Evolutionary conservation across 2,888 invertebrate species (phyloP).

Genomic region (Ophioninae sp.): DNA sequence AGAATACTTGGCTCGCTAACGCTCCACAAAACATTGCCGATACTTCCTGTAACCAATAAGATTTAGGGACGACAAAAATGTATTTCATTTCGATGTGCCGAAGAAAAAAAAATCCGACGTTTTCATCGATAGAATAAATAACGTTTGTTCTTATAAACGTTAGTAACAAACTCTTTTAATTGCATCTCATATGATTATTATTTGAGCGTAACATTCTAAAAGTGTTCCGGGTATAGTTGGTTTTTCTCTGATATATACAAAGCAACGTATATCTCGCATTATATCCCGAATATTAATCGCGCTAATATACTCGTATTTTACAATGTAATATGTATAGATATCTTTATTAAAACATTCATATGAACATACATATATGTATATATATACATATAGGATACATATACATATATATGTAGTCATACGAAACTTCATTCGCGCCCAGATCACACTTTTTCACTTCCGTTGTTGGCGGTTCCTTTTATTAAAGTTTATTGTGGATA

Average conservation of each 20-base stretch:
- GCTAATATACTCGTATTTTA: slow-evolving; percentile 66
- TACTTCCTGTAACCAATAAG: background rate
- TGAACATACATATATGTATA: background rate
- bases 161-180: slow-evolving; percentile 1
- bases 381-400: slow-evolving; percentile 53
- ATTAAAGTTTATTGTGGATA: slow-evolving; percentile 31
- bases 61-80: background rate
- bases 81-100: background rate
- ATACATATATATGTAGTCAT: slow-evolving; percentile 67
- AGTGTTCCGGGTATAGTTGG: slow-evolving; percentile 62
- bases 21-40: background rate
- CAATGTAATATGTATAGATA: slow-evolving; percentile 72
- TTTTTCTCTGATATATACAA: slow-evolving; percentile 11
- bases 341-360: slow-evolving; percentile 75
- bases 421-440: slow-evolving; percentile 78
- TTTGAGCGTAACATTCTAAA: slow-evolving; percentile 67
- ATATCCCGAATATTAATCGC: slow-evolving; percentile 57
- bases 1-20: background rate
- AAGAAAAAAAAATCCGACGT: background rate
- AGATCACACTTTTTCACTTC: slow-evolving; percentile 46
- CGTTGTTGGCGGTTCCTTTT: slow-evolving; percentile 42
- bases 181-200: slow-evolving; percentile 64
- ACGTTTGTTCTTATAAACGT: background rate
- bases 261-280: background rate
- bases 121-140: background rate